Conservation (phyloP, 2,113 vertebrate genomes). For the Castor canadensis region DNA sequence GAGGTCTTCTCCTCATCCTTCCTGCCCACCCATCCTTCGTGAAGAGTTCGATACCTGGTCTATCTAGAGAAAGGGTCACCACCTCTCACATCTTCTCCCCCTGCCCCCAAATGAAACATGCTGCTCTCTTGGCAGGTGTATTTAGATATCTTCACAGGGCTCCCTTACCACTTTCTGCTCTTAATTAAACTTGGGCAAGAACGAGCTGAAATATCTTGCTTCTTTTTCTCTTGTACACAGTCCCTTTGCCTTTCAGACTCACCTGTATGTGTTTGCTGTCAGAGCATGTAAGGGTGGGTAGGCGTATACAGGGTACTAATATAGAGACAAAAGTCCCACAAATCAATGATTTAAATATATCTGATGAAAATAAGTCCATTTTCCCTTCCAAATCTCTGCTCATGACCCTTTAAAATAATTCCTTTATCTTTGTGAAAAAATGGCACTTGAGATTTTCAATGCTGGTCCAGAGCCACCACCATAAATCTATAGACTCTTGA, state of each 20-base stretch:
- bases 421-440: conserved; percentile 36
- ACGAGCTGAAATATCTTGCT: neutral
- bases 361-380: conserved; percentile 3
- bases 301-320: neutral
- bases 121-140: neutral
- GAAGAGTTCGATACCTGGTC: neutral
- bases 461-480: neutral
- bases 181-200: neutral
- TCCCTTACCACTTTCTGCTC: neutral
- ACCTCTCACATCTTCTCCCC: neutral
- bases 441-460: neutral
- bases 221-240: neutral
- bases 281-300: neutral
- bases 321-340: neutral
- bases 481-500: neutral
- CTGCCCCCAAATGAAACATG: rapidly evolving
- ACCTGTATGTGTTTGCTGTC: rapidly evolving
- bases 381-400: neutral
- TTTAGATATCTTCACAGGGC: too few species aligned
- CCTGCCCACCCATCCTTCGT: neutral
- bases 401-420: neutral
- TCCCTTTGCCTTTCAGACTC: neutral
- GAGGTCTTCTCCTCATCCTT: neutral
- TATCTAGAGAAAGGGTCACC: neutral
- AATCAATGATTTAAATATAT: neutral